Percentiles rank a stretch among this genome's conserved stretches.
Conservation (phyloP, 2,113 vertebrate species). For the Scophthalmus maximus region DNA sequence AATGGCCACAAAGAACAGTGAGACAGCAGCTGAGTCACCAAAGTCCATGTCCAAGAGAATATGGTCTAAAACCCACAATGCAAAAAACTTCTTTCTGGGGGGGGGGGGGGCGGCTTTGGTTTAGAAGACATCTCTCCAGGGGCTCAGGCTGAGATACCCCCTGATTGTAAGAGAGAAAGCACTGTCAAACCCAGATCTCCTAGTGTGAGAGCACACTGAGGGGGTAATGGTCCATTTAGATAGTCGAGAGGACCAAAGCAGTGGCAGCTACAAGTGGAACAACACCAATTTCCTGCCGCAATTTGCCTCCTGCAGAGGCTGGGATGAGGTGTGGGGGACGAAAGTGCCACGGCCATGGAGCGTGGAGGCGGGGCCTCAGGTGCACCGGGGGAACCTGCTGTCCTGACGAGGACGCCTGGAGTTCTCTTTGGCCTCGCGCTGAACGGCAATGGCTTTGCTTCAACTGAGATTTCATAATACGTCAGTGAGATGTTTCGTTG, state of each 20-base stretch:
- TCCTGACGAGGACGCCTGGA: constrained; percentile 16
- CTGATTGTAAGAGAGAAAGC: constrained; percentile 50
- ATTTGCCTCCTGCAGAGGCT: constrained; percentile 76
- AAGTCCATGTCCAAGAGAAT: constrained; percentile 23
- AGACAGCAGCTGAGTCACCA: not conserved
- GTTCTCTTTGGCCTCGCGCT: constrained; percentile 24
- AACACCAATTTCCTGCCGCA: constrained; percentile 76
- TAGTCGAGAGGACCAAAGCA: constrained; percentile 60
- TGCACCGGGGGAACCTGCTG: constrained; percentile 25
- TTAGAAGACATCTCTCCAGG: constrained; percentile 29
- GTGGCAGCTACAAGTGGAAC: constrained; percentile 68
- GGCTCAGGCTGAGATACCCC: constrained; percentile 30
- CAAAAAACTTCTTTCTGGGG: constrained; percentile 17
- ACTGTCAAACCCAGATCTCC: constrained; percentile 61
- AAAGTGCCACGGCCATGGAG: constrained; percentile 37
- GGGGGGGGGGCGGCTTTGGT: constrained; percentile 23
- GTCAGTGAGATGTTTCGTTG: constrained; percentile 16
- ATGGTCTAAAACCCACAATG: constrained; percentile 12
- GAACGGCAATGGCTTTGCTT: constrained; percentile 18
- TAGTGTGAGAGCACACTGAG: constrained; percentile 62
- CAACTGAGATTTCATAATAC: constrained; percentile 37
- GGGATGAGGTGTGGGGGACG: constrained; percentile 71
- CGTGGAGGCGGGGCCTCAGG: constrained; percentile 36
- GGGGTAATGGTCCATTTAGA: constrained; percentile 77
- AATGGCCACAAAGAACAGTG: not conserved